These are phyloP conservation scores for Philereme vetulata DNA, from an alignment of 2,888 invertebrate species.

Conservation along the genomic window DNA sequence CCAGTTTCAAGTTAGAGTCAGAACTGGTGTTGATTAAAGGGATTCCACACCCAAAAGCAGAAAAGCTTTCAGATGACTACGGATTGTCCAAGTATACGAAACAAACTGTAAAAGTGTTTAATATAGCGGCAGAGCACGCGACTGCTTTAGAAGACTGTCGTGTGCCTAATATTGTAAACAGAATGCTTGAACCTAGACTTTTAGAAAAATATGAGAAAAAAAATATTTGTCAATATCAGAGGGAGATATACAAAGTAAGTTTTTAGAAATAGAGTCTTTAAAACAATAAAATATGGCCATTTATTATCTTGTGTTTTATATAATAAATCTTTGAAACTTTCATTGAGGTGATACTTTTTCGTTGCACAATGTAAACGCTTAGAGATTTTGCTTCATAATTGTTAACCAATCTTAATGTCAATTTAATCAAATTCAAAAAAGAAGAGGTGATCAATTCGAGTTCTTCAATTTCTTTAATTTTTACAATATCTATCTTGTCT, in stretches of 20 bases:
- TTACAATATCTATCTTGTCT: too few relatives aligned
- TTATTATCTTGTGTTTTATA: too few relatives aligned
- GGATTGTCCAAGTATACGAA: conserved; percentile 43
- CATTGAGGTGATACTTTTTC: too few relatives aligned
- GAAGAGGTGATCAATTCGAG: too few relatives aligned
- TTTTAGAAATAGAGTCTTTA: too few relatives aligned
- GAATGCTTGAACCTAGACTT: conserved; percentile 37
- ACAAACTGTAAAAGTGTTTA: conserved; percentile 42
- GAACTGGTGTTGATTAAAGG: conserved; percentile 50
- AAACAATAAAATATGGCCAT: conserved; percentile 10
- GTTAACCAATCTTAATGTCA: too few relatives aligned
- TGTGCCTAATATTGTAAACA: conserved; percentile 48
- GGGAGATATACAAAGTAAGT: neutral
- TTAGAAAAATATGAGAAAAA: conserved; percentile 28
- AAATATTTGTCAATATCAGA: conserved; percentile 10
- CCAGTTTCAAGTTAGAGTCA: conserved; percentile 45
- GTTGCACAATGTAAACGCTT: too few relatives aligned
- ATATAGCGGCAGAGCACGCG: conserved; percentile 44
- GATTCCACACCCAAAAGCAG: conserved; percentile 39
- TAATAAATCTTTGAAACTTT: too few relatives aligned
- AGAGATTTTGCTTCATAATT: too few relatives aligned
- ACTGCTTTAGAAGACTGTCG: conserved; percentile 41
- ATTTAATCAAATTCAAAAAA: too few relatives aligned
- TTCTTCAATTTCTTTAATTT: too few relatives aligned
- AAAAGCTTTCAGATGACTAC: conserved; percentile 43